Percentiles rank a stretch among this genome's conserved stretches.
Conservation (phyloP, 2,888 invertebrate genomes). For the Pherbina coryleti region DNA sequence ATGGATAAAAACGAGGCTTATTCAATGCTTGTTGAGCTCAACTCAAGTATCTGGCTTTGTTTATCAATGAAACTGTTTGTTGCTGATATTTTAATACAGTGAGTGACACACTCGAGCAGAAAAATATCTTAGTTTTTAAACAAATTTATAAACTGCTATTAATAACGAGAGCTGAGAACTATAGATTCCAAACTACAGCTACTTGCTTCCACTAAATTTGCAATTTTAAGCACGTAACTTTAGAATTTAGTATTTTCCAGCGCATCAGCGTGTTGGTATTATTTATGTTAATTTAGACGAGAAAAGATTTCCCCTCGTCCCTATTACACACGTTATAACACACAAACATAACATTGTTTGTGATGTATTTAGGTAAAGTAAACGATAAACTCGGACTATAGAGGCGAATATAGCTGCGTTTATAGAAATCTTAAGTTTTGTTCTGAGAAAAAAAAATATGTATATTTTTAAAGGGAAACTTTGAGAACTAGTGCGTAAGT, state of each 20-base stretch:
- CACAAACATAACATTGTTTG: too few relatives aligned
- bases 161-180: not conserved
- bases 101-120: too few relatives aligned
- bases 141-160: not conserved
- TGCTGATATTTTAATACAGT: not conserved
- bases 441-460: too few relatives aligned
- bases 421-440: too few relatives aligned
- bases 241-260: not conserved
- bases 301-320: too few relatives aligned
- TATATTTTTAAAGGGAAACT: too few relatives aligned
- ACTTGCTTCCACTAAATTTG: not conserved
- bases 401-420: too few relatives aligned
- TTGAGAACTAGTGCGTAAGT: too few relatives aligned
- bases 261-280: not conserved
- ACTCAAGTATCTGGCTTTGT: not conserved
- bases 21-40: not conserved
- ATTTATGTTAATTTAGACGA: too few relatives aligned
- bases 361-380: too few relatives aligned
- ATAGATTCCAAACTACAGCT: not conserved
- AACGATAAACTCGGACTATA: too few relatives aligned
- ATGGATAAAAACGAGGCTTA: not conserved
- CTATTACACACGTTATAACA: too few relatives aligned
- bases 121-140: not conserved
- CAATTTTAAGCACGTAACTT: conserved; percentile 14
- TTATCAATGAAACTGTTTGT: not conserved